Evolutionary conservation across 2,888 invertebrate genomes (phyloP).

Genomic region (Lasioglossum pauxillum): DNA sequence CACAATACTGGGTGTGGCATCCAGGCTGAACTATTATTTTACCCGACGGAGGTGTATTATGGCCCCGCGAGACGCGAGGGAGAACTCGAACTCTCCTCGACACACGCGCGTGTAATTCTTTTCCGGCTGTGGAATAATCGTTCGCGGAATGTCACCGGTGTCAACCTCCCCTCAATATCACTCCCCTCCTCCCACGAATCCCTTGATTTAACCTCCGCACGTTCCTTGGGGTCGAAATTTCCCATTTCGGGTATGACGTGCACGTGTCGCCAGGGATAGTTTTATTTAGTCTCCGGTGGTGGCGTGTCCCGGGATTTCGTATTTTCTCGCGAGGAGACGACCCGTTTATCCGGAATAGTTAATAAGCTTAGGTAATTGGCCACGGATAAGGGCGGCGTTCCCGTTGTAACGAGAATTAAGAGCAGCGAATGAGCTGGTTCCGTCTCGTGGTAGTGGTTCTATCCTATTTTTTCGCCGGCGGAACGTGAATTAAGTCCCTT

Average conservation of each 20-base stretch:
- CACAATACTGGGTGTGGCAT: slow-evolving; percentile 80
- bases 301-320: slow-evolving; percentile 9
- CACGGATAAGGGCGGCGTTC: slow-evolving; percentile 44
- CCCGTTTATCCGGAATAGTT: slow-evolving; percentile 56
- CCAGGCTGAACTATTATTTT: slow-evolving; percentile 67
- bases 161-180: background rate
- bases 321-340: background rate
- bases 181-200: background rate
- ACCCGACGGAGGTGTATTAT: slow-evolving; percentile 59
- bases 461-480: slow-evolving; percentile 64
- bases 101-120: slow-evolving; percentile 25
- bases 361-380: slow-evolving; percentile 59
- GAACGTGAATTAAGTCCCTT: slow-evolving; percentile 73
- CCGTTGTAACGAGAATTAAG: slow-evolving; percentile 64
- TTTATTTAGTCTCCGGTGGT: slow-evolving; percentile 13
- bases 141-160: slow-evolving; percentile 41
- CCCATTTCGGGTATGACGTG: background rate
- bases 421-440: slow-evolving; percentile 74
- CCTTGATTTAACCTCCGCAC: background rate
- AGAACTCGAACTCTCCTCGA: slow-evolving; percentile 8
- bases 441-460: slow-evolving; percentile 64
- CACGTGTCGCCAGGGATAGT: background rate
- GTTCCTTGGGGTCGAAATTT: background rate
- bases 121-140: slow-evolving; percentile 39
- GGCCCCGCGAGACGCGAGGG: slow-evolving; percentile 26